These are phyloP conservation scores for Mythimna lalbum DNA, from an alignment of 2,888 invertebrate species.

Conservation along the genomic window DNA sequence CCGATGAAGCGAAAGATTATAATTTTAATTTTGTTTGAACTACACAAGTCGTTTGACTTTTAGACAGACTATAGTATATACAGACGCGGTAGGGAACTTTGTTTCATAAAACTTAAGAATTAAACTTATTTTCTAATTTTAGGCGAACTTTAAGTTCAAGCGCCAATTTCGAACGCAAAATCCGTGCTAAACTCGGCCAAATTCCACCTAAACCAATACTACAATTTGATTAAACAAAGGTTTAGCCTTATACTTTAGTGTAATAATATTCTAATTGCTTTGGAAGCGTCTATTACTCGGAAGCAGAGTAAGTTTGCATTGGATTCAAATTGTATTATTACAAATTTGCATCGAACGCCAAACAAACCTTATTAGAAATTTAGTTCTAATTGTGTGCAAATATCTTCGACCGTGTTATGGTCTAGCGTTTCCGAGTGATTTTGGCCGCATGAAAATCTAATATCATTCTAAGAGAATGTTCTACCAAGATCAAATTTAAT, in stretches of 20 bases:
- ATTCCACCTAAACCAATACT: conserved; percentile 29
- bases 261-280: conserved; percentile 56
- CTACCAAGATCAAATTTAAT: not conserved
- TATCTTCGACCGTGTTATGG: conserved; percentile 1
- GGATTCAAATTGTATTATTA: conserved; percentile 56
- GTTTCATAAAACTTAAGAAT: not conserved
- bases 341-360: conserved; percentile 43
- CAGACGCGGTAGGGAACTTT: too few relatives aligned
- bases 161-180: not conserved
- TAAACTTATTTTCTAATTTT: not conserved
- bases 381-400: conserved; percentile 32
- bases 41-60: too few relatives aligned
- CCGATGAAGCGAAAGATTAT: too few relatives aligned
- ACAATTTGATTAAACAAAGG: conserved; percentile 46
- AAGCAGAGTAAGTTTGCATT: conserved; percentile 49
- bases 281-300: conserved; percentile 47
- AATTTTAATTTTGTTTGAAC: too few relatives aligned
- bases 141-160: not conserved
- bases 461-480: not conserved
- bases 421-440: not conserved
- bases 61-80: too few relatives aligned
- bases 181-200: not conserved
- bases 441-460: not conserved
- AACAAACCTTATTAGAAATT: conserved; percentile 45
- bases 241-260: conserved; percentile 40